These are phyloP conservation scores for Spilosoma lubricipeda DNA, from an alignment of 2,888 invertebrate species.

Conservation along the genomic window DNA sequence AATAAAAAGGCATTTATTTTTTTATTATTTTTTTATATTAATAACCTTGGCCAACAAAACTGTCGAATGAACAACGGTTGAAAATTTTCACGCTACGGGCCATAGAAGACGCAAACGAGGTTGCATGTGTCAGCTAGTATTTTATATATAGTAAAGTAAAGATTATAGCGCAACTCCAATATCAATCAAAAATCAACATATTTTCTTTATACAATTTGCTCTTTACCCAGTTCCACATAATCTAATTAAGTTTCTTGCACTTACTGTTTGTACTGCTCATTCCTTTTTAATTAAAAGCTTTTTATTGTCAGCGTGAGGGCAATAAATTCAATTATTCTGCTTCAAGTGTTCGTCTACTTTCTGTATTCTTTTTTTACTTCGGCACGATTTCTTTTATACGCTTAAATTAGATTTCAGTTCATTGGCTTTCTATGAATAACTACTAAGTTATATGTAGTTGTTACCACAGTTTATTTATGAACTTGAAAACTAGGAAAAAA, in stretches of 20 bases:
- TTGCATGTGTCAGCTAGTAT: no score
- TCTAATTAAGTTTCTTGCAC: slow-evolving; percentile 44
- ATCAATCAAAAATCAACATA: slow-evolving; percentile 13
- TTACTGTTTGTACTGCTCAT: slow-evolving; percentile 46
- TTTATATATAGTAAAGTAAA: no score
- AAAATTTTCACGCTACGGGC: no score
- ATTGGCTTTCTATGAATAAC: slow-evolving; percentile 30
- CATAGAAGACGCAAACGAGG: no score
- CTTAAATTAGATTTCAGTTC: slow-evolving; percentile 47
- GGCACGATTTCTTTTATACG: slow-evolving; percentile 34
- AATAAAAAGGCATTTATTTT: no score
- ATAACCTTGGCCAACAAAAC: no score
- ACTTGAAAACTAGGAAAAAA: not conserved
- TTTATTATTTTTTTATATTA: no score
- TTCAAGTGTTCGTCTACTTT: slow-evolving; percentile 30
- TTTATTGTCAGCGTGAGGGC: slow-evolving; percentile 52
- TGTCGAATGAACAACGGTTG: no score
- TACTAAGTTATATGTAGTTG: slow-evolving; percentile 8
- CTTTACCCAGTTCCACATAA: slow-evolving; percentile 36
- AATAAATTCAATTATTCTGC: slow-evolving; percentile 58
- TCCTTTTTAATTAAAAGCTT: slow-evolving; percentile 55
- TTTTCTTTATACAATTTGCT: slow-evolving; percentile 18
- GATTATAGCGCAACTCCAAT: not conserved
- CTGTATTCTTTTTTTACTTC: slow-evolving; percentile 28
- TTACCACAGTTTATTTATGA: slow-evolving; percentile 13